Evolutionary conservation across 2,888 invertebrate species (phyloP), one percentile per base, ranked within the genome.

Genomic region (Drosophila anomalata): DNA sequence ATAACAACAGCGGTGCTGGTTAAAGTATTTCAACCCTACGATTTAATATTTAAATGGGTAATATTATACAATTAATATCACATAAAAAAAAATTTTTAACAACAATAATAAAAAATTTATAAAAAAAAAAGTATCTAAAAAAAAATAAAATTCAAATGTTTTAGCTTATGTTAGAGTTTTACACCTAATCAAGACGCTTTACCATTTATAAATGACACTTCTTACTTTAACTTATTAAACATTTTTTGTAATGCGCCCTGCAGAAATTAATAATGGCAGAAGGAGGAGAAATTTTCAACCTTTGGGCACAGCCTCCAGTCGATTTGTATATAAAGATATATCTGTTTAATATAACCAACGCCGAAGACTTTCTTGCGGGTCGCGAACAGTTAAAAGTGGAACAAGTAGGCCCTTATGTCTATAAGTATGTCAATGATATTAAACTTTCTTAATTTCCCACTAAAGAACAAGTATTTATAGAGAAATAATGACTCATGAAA

Each of bases 341-440:
- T 88, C 92, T 97, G 2, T 97, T 96, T 92, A 97, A 97, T 88
- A 93, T 97, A 2, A 97, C 97, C 8, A 97, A 97, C 87, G 94
- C 94, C 11, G 95, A 96, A 4, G 96, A 94, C 4, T 97, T 95
- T 90, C 92, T 97, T 90, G 93, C 94, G 0, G 96, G 96, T 0
- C 94, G 94, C 4, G 93, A 93, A 39, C 96, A 95, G 86, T 90
- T 97, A 22, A 93, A 93, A 55, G 93, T 97, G 2, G 92, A 95
- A 77, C 95, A 97, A 92, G 94, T 96, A 9, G 97, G 97, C 0
- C 97, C 97, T 0, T 97, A 96, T 89, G 96, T 97, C 0, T 98
- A 98, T 92, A 96, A 94, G 98, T 98, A 92, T 93, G 93, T 92
- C 6, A 0, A 9, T n/a, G 26, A 1, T 33, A 39, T 24, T 7